Base-by-base conservation (phyloP, 2,888 invertebrate species). In the Epirrhoe tristata region DNA sequence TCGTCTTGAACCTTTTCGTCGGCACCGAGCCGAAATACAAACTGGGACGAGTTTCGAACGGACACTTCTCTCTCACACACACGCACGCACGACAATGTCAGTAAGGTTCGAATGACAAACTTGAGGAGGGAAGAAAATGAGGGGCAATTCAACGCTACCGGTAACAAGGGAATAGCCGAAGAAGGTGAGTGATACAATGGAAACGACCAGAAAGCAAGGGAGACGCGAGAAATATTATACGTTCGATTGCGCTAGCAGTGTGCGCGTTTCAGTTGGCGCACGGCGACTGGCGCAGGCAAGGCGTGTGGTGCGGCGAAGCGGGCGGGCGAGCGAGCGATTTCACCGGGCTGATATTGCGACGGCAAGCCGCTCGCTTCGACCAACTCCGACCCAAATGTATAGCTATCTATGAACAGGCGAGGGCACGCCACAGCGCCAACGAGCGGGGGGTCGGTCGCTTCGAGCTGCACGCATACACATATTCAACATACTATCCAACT, bases 231-330 rank as follows among this genome's bases (percentile, higher is more conserved):
- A 83, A 85, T 85, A 88, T 85, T 82, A 82, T 86, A 87, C 86
- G 87, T 88, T 90, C 89, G 91, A 90, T 90, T 87, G 91, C 89
- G 87, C 88, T 88, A 90, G 87, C 89, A 86, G 93, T 92, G 93
- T 92, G 93, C 91, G 91, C 93, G 92, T 91, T 93, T 90, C 93
- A 90, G 93, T 92, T 91, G 92, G 92, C 92, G 93, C 92, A 92
- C 89, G 87, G 90, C 91, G 92, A 93, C 92, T 92, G 91, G 93
- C 91, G 91, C 93, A 90, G 91, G 90, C 91, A 83, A 90, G 92
- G 91, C 89, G 88, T 84, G 91, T 86, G 90, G 89, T 86, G 90
- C 85, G 90, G 81, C 87, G 90, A 84, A 82, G 90, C 90, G 91
- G 91, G 91, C 90, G 91, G 90, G 89, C 90, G 90, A 89, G 89